phyloP scores from a whole-genome alignment of 2,797 vertebrate species.

The Eurystomus glaucurus region DNA sequence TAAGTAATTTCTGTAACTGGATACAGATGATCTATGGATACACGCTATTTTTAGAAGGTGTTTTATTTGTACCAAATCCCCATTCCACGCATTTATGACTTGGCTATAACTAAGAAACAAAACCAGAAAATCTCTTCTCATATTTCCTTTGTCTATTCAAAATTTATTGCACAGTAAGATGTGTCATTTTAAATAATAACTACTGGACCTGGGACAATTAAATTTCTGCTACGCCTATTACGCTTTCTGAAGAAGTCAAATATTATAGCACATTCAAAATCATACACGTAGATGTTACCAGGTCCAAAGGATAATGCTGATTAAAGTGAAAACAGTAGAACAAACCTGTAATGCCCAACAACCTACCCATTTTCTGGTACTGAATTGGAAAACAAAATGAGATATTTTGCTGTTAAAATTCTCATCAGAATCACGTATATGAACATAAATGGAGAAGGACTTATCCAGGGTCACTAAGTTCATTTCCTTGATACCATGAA shows the following conservation, averaged over 20 bases:
- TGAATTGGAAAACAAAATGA: background rate
- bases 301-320: background rate
- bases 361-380: background rate
- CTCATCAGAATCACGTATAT: background rate
- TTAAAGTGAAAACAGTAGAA: background rate
- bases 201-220: background rate
- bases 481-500: background rate
- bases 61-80: slow-evolving; percentile 17
- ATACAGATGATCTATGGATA: background rate
- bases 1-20: background rate
- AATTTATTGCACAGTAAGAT: background rate
- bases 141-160: background rate
- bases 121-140: background rate
- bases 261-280: background rate
- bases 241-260: background rate
- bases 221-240: background rate
- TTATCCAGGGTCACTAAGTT: background rate
- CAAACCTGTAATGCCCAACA: background rate
- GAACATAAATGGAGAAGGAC: background rate
- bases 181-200: background rate
- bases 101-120: background rate
- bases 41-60: background rate
- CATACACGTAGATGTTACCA: background rate
- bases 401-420: background rate
- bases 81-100: background rate